These are phyloP conservation scores for Mastomys coucha DNA, from an alignment of 2,113 vertebrate species.

Conservation along the genomic window DNA sequence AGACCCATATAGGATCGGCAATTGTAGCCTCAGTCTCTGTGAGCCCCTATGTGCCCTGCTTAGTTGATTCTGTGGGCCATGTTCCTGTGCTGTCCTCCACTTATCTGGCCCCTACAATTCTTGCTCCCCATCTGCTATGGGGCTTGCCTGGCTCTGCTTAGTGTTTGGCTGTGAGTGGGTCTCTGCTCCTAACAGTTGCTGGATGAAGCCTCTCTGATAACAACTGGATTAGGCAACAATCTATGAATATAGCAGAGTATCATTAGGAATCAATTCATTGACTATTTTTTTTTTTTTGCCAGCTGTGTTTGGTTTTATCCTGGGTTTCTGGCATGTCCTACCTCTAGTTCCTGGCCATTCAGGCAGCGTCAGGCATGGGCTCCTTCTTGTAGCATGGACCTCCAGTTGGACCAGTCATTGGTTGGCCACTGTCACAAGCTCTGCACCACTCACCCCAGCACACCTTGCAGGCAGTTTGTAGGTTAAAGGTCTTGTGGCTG, in stretches of 20 bases:
- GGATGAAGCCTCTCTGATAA: not conserved
- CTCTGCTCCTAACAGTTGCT: not conserved
- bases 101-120: not conserved
- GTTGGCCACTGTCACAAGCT: not conserved
- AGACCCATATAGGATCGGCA: not conserved
- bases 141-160: not conserved
- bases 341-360: not conserved
- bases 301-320: not conserved
- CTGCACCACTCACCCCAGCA: not conserved
- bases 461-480: no score
- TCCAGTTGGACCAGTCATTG: not conserved
- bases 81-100: not conserved
- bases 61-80: not conserved
- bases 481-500: no score
- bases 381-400: not conserved
- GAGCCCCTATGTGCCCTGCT: not conserved
- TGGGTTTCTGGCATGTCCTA: not conserved
- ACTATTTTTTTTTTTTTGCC: not conserved
- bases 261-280: not conserved
- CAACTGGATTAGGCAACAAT: not conserved
- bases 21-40: not conserved
- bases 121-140: not conserved
- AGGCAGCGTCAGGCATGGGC: not conserved
- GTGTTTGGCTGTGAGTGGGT: not conserved
- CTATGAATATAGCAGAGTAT: not conserved